Percentiles rank a stretch among this genome's conserved stretches.
Evolutionary conservation across 2,888 invertebrate genomes (phyloP).

Genomic region (Physocephala rufipes): DNA sequence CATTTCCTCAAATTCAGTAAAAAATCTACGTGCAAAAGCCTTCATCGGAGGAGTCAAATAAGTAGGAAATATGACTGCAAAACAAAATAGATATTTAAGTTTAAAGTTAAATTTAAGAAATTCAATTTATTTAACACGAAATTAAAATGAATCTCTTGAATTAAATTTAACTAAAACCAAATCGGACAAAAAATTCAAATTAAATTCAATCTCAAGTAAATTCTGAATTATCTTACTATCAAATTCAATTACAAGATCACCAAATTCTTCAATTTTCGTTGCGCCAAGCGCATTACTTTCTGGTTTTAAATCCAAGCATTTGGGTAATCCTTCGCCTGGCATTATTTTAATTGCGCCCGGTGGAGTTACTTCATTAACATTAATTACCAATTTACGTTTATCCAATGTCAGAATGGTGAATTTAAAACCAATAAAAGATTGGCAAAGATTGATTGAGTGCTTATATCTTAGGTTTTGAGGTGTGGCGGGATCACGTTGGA

Average conservation of each 20-base stretch:
- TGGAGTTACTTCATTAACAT: conserved; percentile 76
- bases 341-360: conserved; percentile 77
- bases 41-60: conserved; percentile 66
- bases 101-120: background rate
- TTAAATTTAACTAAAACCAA: too few species aligned
- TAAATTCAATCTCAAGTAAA: too few species aligned
- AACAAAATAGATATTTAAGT: conserved; percentile 48
- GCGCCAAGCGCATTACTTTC: conserved; percentile 61
- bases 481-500: conserved; percentile 62
- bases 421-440: conserved; percentile 77
- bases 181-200: too few species aligned
- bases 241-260: conserved; percentile 77
- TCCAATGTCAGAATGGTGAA: conserved; percentile 77
- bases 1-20: conserved; percentile 58
- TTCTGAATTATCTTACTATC: conserved; percentile 57
- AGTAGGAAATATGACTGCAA: conserved; percentile 67
- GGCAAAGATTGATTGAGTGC: conserved; percentile 71
- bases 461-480: conserved; percentile 75
- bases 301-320: conserved; percentile 67
- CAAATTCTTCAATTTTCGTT: conserved; percentile 69
- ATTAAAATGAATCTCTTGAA: too few species aligned
- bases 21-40: conserved; percentile 56
- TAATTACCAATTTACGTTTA: conserved; percentile 73
- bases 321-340: conserved; percentile 78
- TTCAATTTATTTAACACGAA: too few species aligned